A percentile compares a stretch with the other conserved stretches of the same genome.
phyloP scores from a whole-genome alignment of 1,140 invertebrate species.

The Zaprionus nigranus region DNA sequence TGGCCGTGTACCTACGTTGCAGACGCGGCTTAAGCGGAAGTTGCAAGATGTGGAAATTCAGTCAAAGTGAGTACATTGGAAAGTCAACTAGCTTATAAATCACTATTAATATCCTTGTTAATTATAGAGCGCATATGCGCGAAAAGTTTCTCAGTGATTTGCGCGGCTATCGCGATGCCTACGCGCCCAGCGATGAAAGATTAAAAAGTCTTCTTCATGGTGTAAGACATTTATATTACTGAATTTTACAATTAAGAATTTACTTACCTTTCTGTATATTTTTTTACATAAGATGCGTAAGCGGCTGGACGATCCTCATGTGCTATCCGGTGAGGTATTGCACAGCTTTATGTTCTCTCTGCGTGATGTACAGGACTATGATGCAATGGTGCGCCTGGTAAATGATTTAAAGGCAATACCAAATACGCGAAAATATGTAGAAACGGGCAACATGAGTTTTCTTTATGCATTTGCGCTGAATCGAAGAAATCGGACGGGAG shows the following conservation, averaged over 20 bases:
- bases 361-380: slow-evolving; percentile 97
- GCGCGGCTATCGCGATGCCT: slow-evolving; percentile 95
- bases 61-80: slow-evolving; percentile 89
- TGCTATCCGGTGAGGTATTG: slow-evolving; percentile 97
- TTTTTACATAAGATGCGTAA: slow-evolving; percentile 90
- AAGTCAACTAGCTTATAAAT: background rate
- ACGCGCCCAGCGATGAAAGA: slow-evolving; percentile 90
- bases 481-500: slow-evolving; percentile 96
- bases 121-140: slow-evolving; percentile 96
- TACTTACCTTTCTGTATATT: background rate
- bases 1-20: slow-evolving; percentile 88
- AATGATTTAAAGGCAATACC: slow-evolving; percentile 97
- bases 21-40: slow-evolving; percentile 90
- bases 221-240: slow-evolving; percentile 11
- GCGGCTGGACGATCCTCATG: slow-evolving; percentile 97
- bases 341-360: slow-evolving; percentile 97
- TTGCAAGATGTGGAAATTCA: slow-evolving; percentile 97
- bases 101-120: slow-evolving; percentile 11
- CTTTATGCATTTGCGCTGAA: slow-evolving; percentile 99
- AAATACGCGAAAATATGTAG: slow-evolving; percentile 94
- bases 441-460: slow-evolving; percentile 95
- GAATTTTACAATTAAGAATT: background rate
- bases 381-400: slow-evolving; percentile 98
- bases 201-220: slow-evolving; percentile 92
- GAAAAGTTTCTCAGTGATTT: slow-evolving; percentile 98